Conservation (phyloP, 1,140 invertebrate species). For the Oryzaephilus surinamensis region DNA sequence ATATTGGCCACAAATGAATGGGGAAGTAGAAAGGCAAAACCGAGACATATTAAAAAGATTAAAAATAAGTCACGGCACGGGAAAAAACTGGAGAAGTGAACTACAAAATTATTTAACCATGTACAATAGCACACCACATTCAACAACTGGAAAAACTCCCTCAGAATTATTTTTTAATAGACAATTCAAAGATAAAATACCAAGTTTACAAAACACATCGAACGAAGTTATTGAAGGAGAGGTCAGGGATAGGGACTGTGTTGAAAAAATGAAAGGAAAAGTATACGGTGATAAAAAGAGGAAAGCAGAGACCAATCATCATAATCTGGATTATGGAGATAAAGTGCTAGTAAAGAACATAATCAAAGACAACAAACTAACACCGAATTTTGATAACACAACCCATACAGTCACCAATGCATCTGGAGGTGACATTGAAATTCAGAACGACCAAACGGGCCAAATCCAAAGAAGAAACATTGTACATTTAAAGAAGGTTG, state of each 20-base stretch:
- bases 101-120: background rate
- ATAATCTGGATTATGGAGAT: background rate
- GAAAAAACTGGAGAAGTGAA: background rate
- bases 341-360: conserved; percentile 4
- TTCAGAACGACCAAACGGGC: background rate
- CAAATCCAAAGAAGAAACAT: conserved; percentile 1
- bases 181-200: background rate
- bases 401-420: background rate
- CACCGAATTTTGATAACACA: background rate
- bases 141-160: background rate
- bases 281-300: conserved; percentile 1
- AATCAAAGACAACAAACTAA: conserved; percentile 3
- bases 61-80: background rate
- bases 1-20: too few species aligned
- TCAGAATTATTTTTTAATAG: conserved; percentile 2
- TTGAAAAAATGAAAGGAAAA: background rate
- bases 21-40: conserved; percentile 1
- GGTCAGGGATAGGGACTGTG: background rate
- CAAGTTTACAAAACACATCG: background rate
- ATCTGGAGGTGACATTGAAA: background rate
- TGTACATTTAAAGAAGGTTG: conserved; percentile 5
- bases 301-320: conserved; percentile 2
- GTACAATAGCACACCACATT: conserved; percentile 4
- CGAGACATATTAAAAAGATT: background rate
- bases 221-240: too few species aligned